These are phyloP conservation scores for Lamellibrachia columna DNA, from an alignment of 2,888 invertebrate genomes.

Conservation along the genomic window DNA sequence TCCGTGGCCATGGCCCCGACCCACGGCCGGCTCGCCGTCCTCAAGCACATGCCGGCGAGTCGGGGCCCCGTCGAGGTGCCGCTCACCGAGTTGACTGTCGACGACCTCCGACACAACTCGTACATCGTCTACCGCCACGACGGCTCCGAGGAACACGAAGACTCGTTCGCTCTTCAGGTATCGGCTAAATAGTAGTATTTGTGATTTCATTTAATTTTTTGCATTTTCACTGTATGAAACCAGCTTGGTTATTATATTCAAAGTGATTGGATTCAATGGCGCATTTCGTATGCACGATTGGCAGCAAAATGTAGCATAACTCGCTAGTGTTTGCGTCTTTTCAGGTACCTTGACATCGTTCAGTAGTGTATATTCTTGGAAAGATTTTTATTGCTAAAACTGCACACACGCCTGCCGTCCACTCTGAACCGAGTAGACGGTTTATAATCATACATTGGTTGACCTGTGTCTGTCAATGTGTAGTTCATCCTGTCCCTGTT, in stretches of 20 bases:
- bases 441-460: not conserved
- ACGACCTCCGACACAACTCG: constrained; percentile 57
- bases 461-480: not conserved
- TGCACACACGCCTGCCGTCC: no score
- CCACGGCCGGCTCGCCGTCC: constrained; percentile 58
- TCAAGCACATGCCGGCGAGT: constrained; percentile 47
- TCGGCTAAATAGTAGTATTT: constrained; percentile 26
- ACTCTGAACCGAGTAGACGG: no score
- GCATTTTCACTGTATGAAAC: no score
- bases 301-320: no score
- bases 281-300: no score
- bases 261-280: no score
- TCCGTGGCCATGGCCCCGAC: constrained; percentile 57
- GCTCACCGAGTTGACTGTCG: constrained; percentile 55
- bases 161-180: constrained; percentile 61
- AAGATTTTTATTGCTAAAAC: no score
- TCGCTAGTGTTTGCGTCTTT: no score
- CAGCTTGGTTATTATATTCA: no score
- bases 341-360: no score
- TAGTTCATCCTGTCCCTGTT: not conserved
- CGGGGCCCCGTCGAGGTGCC: constrained; percentile 52
- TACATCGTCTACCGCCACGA: constrained; percentile 62
- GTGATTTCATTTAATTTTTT: no score
- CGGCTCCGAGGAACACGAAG: constrained; percentile 58
- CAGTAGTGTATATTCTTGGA: no score